Base-by-base conservation (phyloP, 2,113 vertebrate species). In the Urocynchramus pylzowi region DNA sequence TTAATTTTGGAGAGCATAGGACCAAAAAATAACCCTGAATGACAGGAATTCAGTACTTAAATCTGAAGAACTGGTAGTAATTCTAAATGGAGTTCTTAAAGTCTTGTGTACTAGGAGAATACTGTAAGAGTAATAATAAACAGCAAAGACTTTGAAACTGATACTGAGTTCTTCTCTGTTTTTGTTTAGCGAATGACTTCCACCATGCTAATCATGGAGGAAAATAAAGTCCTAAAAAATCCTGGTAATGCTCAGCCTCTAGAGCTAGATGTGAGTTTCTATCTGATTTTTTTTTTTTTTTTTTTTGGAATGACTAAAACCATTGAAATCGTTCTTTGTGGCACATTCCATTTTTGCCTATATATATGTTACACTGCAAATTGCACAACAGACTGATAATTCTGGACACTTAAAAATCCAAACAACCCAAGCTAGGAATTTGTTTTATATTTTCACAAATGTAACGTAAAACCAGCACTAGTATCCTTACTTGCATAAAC, bases 241-340 rank as follows among this genome's bases (percentile, higher is more conserved):
- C 84, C 65, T 13, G 94, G 83, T 67, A 71, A 57, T 88, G 91
- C 77, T 31, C 78, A 94, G 64, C 74, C 73, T 92, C 69, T 83
- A 87, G 50, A 70, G 42, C 95, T 97, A 60, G 69, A 95, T 94
- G 97, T 97, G 70, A 96, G 96, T 96, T 21, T 91, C 31, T 84
- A 0, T 47, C 53, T 77, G 7, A 10, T 64, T 21, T 39, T n/a
- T 49, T 53, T 31, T 26, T 19, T 53, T 57, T 41, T 57, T 33
- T 33, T 57, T 19, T 54, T 60, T n/a, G 57, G 1, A 45, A 19
- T 71, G 1, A 64, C 47, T 65, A 35, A 63, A 89, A 24, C 27
- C 35, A 60, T 83, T 52, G 11, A 80, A 84, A 45, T 30, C 0
- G 2, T 67, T 88, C 24, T 27, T 71, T 30, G 3, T 57, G 37